Percentiles rank a stretch among this genome's conserved stretches.
Conservation (phyloP, 2,888 invertebrate genomes). For the Erebia aethiops region DNA sequence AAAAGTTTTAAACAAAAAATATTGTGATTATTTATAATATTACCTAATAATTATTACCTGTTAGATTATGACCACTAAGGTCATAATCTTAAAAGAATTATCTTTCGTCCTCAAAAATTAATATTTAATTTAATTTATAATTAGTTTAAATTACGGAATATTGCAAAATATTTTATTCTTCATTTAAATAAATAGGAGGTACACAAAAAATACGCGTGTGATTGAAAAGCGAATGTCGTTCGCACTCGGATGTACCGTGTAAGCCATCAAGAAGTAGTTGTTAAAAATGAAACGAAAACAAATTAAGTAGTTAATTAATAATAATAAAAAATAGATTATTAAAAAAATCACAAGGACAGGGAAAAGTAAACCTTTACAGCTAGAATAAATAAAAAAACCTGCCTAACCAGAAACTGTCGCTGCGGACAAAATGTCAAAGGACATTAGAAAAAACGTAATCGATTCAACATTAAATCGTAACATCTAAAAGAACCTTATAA, state of each 20-base stretch:
- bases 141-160: slow-evolving; percentile 1
- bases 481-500: slow-evolving; percentile 74
- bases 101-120: too few relatives aligned
- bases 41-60: too few relatives aligned
- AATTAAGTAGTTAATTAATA: slow-evolving; percentile 4
- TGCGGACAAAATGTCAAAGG: slow-evolving; percentile 48
- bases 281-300: slow-evolving; percentile 21
- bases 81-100: too few relatives aligned
- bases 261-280: slow-evolving; percentile 25
- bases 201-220: slow-evolving; percentile 33
- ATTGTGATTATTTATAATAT: too few relatives aligned
- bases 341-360: slow-evolving; percentile 7
- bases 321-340: background rate
- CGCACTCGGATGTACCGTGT: slow-evolving; percentile 20
- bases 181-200: slow-evolving; percentile 7
- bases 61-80: too few relatives aligned
- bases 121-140: background rate
- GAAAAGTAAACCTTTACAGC: slow-evolving; percentile 32
- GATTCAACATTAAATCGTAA: slow-evolving; percentile 55
- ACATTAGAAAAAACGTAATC: slow-evolving; percentile 53
- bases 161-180: slow-evolving; percentile 6
- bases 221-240: slow-evolving; percentile 29
- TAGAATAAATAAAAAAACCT: slow-evolving; percentile 44
- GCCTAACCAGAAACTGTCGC: slow-evolving; percentile 41
- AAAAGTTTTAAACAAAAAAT: too few relatives aligned